A percentile compares a stretch with the other conserved stretches of the same genome.
phyloP scores from a whole-genome alignment of 2,113 vertebrate species.

The Ardeotis arabs region DNA sequence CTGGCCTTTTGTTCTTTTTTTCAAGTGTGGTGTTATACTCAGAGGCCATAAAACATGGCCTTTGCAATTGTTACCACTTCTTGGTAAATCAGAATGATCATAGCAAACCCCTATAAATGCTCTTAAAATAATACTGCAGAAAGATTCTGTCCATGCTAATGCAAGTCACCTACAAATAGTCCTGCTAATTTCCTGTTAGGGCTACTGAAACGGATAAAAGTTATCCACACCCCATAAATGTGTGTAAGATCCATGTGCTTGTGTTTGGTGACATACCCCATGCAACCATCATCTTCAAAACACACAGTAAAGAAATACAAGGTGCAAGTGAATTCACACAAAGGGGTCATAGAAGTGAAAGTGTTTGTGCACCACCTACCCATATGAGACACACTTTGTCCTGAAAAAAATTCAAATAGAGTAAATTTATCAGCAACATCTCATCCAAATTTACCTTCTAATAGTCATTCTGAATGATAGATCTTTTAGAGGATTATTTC shows the following conservation, averaged over 20 bases:
- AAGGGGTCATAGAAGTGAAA: background rate
- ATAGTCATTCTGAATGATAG: background rate
- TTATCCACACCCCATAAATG: background rate
- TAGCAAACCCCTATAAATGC: background rate
- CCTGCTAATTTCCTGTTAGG: background rate
- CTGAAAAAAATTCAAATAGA: constrained; percentile 53
- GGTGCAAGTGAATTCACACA: background rate
- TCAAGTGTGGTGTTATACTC: background rate
- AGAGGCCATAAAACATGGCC: background rate
- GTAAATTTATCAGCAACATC: background rate
- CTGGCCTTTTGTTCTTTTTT: background rate
- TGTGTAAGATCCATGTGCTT: background rate
- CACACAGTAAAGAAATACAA: constrained; percentile 3
- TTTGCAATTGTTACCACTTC: background rate
- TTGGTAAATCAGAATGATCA: background rate
- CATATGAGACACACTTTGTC: constrained; percentile 59
- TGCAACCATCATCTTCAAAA: background rate
- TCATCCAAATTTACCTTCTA: background rate
- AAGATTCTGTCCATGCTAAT: background rate
- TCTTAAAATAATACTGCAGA: background rate
- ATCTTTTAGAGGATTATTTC: background rate
- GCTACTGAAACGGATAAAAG: background rate
- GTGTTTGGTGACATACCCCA: background rate
- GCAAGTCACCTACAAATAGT: background rate
- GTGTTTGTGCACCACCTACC: constrained; percentile 55